Evolutionary conservation across 2,113 vertebrate genomes (phyloP).

Genomic region (Phaethornis superciliosus): DNA sequence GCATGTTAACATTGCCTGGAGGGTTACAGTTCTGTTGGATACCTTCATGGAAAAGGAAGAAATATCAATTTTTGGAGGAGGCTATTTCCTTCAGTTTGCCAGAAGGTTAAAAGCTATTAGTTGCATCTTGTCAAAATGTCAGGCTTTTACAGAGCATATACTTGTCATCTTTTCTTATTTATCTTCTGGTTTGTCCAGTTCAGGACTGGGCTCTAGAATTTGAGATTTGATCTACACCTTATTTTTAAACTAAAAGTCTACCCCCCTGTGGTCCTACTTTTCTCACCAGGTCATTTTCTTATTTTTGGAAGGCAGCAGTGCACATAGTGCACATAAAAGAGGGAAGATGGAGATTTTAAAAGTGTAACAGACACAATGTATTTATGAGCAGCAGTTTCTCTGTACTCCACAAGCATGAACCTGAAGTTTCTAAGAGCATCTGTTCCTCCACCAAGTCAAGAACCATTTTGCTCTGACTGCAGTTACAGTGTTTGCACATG

Average conservation of each 20-base stretch:
- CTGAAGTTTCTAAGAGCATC: not conserved
- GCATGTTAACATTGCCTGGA: not conserved
- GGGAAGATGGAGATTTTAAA: not conserved
- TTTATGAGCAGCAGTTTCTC: not conserved
- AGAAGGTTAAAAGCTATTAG: not conserved
- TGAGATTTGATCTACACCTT: not conserved
- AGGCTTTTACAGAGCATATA: not conserved
- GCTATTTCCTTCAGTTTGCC: not conserved
- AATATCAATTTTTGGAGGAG: not conserved
- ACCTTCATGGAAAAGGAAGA: not conserved
- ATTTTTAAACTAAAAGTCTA: not conserved
- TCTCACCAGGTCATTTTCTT: not conserved
- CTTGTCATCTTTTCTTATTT: not conserved
- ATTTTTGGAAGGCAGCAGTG: not conserved
- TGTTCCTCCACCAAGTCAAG: accelerated
- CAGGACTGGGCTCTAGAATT: not conserved
- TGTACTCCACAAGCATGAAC: not conserved
- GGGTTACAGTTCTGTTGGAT: not conserved
- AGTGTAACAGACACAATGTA: not conserved
- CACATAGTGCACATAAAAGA: not conserved
- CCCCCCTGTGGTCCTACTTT: not conserved
- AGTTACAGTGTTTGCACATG: not conserved
- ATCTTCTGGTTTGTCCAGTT: not conserved
- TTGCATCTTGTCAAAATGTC: not conserved
- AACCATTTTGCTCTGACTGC: not conserved